A percentile compares a stretch with the other conserved stretches of the same genome.
These are phyloP conservation scores for Hypocryptadius cinnamomeus DNA, from an alignment of 2,113 vertebrate genomes.

Conservation along the genomic window DNA sequence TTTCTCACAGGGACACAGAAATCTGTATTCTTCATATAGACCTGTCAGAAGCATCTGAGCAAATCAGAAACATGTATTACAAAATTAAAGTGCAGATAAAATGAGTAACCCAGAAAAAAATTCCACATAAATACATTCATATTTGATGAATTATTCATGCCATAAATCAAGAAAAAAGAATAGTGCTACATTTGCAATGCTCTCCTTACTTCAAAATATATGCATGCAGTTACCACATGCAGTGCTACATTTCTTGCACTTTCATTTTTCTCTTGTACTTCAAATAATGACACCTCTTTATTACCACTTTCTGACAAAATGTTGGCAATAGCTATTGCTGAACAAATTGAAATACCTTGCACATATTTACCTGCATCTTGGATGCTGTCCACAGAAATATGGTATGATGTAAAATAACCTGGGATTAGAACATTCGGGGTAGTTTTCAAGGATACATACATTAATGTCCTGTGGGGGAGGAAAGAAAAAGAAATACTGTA, in stretches of 20 bases:
- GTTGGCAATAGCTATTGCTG: background rate
- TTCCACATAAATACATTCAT: background rate
- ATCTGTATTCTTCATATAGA: background rate
- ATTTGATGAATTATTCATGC: background rate
- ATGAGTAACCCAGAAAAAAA: background rate
- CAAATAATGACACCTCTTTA: background rate
- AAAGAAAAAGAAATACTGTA: background rate
- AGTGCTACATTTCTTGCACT: background rate
- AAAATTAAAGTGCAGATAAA: background rate
- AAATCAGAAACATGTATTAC: background rate
- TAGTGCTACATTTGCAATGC: background rate
- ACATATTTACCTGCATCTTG: constrained; percentile 86
- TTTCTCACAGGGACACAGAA: background rate
- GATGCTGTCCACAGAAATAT: constrained; percentile 98
- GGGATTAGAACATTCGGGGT: constrained; percentile 95
- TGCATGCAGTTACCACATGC: background rate
- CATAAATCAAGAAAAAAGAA: background rate
- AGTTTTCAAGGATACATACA: constrained; percentile 95
- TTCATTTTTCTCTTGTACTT: background rate
- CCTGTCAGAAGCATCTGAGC: background rate
- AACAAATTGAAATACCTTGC: background rate
- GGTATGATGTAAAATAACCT: constrained; percentile 97
- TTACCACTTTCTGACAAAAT: background rate
- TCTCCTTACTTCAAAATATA: background rate
- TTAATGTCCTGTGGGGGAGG: constrained; percentile 85